Conservation (phyloP, 2,797 vertebrate genomes). For the Halcyon chelicuti region DNA sequence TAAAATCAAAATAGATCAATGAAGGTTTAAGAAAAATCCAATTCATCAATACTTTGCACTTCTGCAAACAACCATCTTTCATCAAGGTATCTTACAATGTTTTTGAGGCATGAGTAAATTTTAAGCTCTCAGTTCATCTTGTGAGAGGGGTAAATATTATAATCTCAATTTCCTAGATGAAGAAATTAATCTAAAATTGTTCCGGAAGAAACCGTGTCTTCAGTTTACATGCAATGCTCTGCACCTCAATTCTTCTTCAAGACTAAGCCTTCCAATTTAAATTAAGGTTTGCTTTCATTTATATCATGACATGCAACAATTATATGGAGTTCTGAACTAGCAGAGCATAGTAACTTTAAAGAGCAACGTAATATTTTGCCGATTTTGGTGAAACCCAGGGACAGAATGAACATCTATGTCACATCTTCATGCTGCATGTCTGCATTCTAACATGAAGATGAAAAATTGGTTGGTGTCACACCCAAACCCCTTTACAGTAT, state of each 20-base stretch:
- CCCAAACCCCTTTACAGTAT: neutral
- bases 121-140: neutral
- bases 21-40: conserved; percentile 23
- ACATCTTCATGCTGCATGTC: neutral
- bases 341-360: neutral
- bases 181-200: neutral
- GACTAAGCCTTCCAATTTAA: neutral
- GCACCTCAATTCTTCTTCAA: neutral
- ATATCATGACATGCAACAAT: neutral
- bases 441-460: neutral
- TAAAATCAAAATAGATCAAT: neutral
- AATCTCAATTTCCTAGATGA: neutral
- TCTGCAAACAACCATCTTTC: conserved; percentile 1
- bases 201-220: neutral
- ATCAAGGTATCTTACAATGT: neutral
- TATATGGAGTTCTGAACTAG: neutral
- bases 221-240: neutral
- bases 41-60: neutral
- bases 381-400: neutral
- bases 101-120: neutral
- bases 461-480: neutral
- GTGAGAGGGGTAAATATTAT: neutral
- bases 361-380: neutral
- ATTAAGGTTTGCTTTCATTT: neutral
- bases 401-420: neutral